Evolutionary conservation across 2,113 vertebrate genomes (phyloP), one percentile per base, ranked within the genome.

Genomic region (Xenus cinereus): DNA sequence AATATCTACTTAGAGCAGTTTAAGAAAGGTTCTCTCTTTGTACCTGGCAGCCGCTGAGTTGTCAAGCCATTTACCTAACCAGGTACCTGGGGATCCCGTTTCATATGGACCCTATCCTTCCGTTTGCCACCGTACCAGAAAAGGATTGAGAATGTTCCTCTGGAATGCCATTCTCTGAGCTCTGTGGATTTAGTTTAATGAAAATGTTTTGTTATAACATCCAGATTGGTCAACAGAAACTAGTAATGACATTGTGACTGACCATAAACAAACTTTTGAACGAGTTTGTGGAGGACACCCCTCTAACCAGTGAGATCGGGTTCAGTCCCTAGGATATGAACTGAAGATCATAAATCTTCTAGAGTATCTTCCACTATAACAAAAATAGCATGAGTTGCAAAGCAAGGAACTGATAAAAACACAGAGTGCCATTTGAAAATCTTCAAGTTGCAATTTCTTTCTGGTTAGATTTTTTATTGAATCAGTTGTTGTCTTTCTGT

Each of bases 391-490:
- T 66, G 32, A 78, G 18, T 67, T 84, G 28, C 21, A 60, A 51
- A 84, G 14, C 27, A 54, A 37, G 63, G 69, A 81, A 50, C 41
- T 32, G 28, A 69, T 62, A 79, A 14, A 87, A 91, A 50, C 26
- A 48, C 33, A 37, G 1, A 1, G 41, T 46, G 7, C 56, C 46
- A 74, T 89, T 57, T 93, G n/a, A 57, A 90, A 73, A 20, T 37
- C 78, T 80, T 56, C 14, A 67, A 80, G 64, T 86, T 95, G 50
- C 56, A 66, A 3, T 89, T 93, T 77, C 95, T 45, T 77, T 86
- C 67, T 95, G 67, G 45, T 93, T 92, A 74, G 46, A 35, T 89
- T 95, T 95, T 89, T 74, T 95, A 87, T 89, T 84, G 73, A 90
- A 78, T 94, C 66, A 56, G 54, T 84, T 95, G 69, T 87, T 91